Conservation (phyloP, 2,888 invertebrate species). For the Noctuana brunneofusca region DNA sequence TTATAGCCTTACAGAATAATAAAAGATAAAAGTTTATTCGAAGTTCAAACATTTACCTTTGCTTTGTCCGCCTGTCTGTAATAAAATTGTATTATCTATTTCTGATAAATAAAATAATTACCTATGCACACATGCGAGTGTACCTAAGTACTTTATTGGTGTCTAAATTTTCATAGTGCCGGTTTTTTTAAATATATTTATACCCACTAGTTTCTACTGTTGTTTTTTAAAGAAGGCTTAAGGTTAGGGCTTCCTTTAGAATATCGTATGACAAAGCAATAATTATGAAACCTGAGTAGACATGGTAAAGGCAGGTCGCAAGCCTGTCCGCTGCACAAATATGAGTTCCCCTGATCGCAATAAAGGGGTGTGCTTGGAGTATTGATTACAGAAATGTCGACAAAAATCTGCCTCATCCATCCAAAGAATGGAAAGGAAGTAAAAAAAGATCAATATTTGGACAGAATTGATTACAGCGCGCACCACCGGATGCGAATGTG, state of each 20-base stretch:
- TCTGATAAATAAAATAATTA: no score
- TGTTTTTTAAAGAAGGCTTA: neutral
- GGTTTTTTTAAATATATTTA: no score
- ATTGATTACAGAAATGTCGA: slow-evolving; percentile 64
- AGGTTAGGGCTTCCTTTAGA: neutral
- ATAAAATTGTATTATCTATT: neutral
- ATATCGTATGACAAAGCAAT: slow-evolving; percentile 3
- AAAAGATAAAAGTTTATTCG: neutral
- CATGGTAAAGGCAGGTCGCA: slow-evolving; percentile 5
- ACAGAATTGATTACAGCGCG: slow-evolving; percentile 73
- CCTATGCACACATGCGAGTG: no score
- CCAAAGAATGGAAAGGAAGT: slow-evolving; percentile 65
- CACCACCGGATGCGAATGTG: slow-evolving; percentile 71
- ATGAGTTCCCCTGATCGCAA: slow-evolving; percentile 39
- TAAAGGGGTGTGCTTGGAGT: slow-evolving; percentile 58
- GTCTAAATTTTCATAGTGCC: no score
- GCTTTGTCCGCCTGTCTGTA: neutral
- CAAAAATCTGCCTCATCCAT: slow-evolving; percentile 68
- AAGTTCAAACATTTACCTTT: neutral
- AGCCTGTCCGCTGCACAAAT: slow-evolving; percentile 28
- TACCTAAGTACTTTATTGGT: no score
- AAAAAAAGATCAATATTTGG: slow-evolving; percentile 81
- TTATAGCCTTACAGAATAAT: neutral
- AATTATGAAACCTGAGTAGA: slow-evolving; percentile 16
- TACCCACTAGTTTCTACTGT: no score